These are phyloP conservation scores for Cavia aperea DNA, from an alignment of 2,113 vertebrate species.

Conservation along the genomic window DNA sequence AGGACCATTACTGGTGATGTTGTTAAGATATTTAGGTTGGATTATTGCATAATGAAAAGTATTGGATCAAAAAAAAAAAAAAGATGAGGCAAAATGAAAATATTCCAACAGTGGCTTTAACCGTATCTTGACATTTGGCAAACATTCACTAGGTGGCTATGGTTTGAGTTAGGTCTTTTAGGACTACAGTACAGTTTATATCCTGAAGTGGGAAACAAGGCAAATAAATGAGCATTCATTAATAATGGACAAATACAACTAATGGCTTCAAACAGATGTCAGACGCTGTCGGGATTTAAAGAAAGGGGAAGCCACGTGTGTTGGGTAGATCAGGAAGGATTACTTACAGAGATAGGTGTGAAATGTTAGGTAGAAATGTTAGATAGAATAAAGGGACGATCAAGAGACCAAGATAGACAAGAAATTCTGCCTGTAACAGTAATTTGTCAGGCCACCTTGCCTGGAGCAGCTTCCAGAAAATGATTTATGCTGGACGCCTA, in stretches of 20 bases:
- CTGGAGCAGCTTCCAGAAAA: constrained; percentile 14
- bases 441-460: constrained; percentile 19
- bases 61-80: not conserved
- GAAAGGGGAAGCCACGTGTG: not conserved
- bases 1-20: not conserved
- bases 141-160: not conserved
- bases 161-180: not conserved
- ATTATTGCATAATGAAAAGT: not conserved
- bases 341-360: not conserved
- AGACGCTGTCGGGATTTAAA: not conserved
- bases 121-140: not conserved
- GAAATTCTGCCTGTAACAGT: not conserved
- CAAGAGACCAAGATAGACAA: not conserved
- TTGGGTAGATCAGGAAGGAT: not conserved
- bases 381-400: not conserved
- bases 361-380: constrained; percentile 25
- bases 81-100: not conserved
- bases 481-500: constrained; percentile 33
- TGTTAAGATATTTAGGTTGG: not conserved
- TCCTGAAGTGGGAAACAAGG: not conserved
- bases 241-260: not conserved
- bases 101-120: not conserved
- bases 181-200: not conserved
- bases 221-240: not conserved
- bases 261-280: not conserved